Percentiles rank a stretch among this genome's conserved stretches.
These are phyloP conservation scores for Drosophila putrida DNA, from an alignment of 2,888 invertebrate species.

Conservation along the genomic window DNA sequence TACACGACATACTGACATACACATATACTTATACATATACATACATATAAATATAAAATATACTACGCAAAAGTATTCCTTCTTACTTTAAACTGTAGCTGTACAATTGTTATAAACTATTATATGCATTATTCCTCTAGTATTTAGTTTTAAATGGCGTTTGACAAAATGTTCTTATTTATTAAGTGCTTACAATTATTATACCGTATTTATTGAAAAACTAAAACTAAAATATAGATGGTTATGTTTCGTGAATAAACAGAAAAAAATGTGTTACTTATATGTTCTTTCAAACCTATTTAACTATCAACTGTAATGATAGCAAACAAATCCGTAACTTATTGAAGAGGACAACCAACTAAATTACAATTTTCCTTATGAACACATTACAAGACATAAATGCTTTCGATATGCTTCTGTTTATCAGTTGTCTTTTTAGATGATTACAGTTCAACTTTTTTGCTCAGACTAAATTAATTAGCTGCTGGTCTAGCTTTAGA, in stretches of 20 bases:
- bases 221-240: slow-evolving; percentile 37
- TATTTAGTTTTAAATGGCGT: slow-evolving; percentile 50
- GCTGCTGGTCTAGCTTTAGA: too few relatives aligned
- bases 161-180: slow-evolving; percentile 52
- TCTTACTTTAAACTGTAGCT: slow-evolving; percentile 36
- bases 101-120: slow-evolving; percentile 36
- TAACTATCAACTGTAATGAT: too few relatives aligned
- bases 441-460: too few relatives aligned
- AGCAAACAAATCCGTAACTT: too few relatives aligned
- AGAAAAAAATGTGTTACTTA: slow-evolving; percentile 1
- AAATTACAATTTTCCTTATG: too few relatives aligned
- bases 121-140: slow-evolving; percentile 56
- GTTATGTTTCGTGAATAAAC: slow-evolving; percentile 55
- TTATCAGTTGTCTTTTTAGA: too few relatives aligned
- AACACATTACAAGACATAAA: too few relatives aligned
- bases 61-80: slow-evolving; percentile 53
- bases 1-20: background rate
- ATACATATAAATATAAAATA: slow-evolving; percentile 15
- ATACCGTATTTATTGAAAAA: slow-evolving; percentile 60
- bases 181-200: slow-evolving; percentile 54
- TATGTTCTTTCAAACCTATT: too few relatives aligned
- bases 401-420: too few relatives aligned
- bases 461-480: too few relatives aligned
- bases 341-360: too few relatives aligned
- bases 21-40: slow-evolving; percentile 8